These are phyloP conservation scores for Pelecanus crispus DNA, from an alignment of 2,113 vertebrate species.

Conservation along the genomic window DNA sequence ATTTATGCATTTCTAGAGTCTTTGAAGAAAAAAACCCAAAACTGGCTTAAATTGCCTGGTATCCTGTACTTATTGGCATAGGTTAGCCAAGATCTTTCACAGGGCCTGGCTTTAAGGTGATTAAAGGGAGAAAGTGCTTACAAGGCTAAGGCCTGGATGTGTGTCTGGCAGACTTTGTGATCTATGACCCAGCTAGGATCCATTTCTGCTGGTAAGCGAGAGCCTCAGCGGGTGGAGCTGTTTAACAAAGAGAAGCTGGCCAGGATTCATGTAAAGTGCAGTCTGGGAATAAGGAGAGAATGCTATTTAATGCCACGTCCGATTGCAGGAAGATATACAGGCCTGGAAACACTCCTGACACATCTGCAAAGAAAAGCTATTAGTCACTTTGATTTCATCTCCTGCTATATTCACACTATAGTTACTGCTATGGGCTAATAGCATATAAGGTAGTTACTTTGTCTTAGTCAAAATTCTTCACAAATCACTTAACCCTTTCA, in stretches of 20 bases:
- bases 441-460: background rate
- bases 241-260: background rate
- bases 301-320: background rate
- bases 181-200: background rate
- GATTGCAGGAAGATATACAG: background rate
- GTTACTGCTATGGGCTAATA: background rate
- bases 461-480: background rate
- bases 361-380: background rate
- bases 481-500: background rate
- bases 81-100: background rate
- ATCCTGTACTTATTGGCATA: background rate
- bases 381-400: background rate
- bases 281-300: background rate
- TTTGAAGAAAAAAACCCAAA: background rate
- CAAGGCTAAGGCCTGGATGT: background rate
- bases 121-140: background rate
- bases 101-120: background rate
- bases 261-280: background rate
- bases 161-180: background rate
- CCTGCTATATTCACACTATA: background rate
- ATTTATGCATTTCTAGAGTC: background rate
- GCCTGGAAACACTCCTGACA: background rate
- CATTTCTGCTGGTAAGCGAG: background rate
- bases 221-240: background rate
- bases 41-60: background rate